phyloP scores from a whole-genome alignment of 2,888 invertebrate genomes.

The Myathropa florea region DNA sequence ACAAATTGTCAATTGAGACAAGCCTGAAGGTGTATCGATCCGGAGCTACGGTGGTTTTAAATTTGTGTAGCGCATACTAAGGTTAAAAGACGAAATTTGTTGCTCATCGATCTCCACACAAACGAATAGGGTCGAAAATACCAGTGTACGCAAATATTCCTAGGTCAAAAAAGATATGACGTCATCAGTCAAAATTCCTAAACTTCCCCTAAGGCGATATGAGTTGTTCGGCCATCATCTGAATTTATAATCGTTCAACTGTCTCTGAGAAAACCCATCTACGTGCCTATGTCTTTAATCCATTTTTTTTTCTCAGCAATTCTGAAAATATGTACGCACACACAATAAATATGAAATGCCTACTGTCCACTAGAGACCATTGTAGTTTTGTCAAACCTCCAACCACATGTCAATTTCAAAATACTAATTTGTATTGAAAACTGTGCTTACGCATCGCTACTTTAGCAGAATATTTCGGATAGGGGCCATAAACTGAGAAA shows the following conservation, averaged over 20 bases:
- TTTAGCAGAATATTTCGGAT: slow-evolving; percentile 16
- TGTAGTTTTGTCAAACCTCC: neutral
- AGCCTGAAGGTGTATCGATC: neutral
- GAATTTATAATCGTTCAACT: neutral
- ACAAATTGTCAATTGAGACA: neutral
- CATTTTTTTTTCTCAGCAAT: neutral
- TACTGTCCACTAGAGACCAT: neutral
- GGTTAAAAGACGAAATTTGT: too few species aligned
- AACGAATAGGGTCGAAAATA: too few species aligned
- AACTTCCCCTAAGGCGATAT: neutral
- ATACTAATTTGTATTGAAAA: slow-evolving; percentile 5
- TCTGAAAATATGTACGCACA: neutral
- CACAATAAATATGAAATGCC: neutral
- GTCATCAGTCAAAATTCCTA: neutral
- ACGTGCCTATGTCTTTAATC: neutral
- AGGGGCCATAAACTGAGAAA: slow-evolving; percentile 30
- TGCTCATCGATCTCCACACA: too few species aligned
- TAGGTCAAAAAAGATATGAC: neutral
- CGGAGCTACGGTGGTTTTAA: neutral
- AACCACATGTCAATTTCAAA: neutral
- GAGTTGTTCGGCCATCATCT: neutral
- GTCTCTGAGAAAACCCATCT: neutral
- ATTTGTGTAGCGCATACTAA: too few species aligned
- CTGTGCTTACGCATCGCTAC: slow-evolving; percentile 21
- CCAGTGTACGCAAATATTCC: too few species aligned